Base-by-base conservation (phyloP, 2,888 invertebrate genomes). In the Drosophila mettleri region DNA sequence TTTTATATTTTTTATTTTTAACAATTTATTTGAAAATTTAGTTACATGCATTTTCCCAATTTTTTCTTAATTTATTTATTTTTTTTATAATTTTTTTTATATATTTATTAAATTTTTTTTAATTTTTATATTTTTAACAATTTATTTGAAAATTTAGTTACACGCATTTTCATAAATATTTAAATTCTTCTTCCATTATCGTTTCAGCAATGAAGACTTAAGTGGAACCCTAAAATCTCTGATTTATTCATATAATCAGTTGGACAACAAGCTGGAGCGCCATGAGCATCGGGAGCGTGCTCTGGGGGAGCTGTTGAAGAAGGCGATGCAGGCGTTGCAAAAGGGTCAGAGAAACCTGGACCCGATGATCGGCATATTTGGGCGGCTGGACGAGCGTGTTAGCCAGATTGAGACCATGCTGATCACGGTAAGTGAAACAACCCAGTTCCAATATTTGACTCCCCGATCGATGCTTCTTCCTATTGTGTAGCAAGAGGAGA, bases 201-300 rank as follows among this genome's bases (percentile, higher is more conserved):
- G 12, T 9, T 48, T 20, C 65, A 92, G 91, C 20, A 88, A 89
- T 69, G 91, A 90, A 39, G 91, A 91, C 39, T 81, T 92, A 2
- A 94, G 96, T 71, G 95, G 96, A 85, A 96, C 96, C 0, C 95
- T 97, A 90, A 91, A 97, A 71, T 96, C 96, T 20, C 93, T 97
- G 63, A 95, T 96, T 10, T 96, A 96, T 89, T 96, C 96, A 91
- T 95, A 97, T 91, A 94, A 96, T 45, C 94, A 95, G 38, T 94
- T 96, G 53, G 96, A 96, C 72, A 96, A 96, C 89, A 97, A 97
- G 92, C 91, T 97, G 69, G 97, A 97, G 88, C 93, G 97, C 4
- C 97, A 97, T 91, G 97, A 97, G 91, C 95, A 94, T 81, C 93
- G 97, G 12, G 97, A 97, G 91, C 94, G 96, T 73, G 95, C 95